These are phyloP conservation scores for Prosapia bicincta DNA, from an alignment of 2,888 invertebrate species.

Conservation along the genomic window DNA sequence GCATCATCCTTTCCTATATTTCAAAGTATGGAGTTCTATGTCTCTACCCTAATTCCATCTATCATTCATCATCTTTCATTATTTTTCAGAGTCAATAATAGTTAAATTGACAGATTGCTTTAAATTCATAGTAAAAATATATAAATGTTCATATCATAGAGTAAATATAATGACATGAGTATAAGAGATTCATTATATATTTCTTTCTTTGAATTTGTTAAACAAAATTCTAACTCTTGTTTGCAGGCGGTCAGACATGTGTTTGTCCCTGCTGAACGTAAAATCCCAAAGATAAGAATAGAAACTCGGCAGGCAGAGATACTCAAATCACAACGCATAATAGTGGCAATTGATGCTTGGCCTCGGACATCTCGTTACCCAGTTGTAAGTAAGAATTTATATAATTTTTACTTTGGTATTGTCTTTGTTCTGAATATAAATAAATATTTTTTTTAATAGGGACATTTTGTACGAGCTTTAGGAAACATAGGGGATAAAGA, in stretches of 20 bases:
- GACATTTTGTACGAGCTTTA: conserved; percentile 92
- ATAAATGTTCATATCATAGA: too few relatives aligned
- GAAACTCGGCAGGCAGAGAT: conserved; percentile 89
- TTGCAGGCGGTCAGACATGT: conserved; percentile 63
- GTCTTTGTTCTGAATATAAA: neutral
- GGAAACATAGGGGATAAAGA: conserved; percentile 91
- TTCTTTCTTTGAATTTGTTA: too few relatives aligned
- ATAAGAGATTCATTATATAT: too few relatives aligned
- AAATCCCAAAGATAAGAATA: conserved; percentile 91
- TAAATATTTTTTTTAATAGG: conserved; percentile 48
- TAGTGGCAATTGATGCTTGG: conserved; percentile 97
- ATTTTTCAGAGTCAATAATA: too few relatives aligned
- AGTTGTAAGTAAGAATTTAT: conserved; percentile 49
- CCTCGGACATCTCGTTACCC: conserved; percentile 90
- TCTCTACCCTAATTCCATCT: too few relatives aligned
- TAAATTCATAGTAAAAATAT: too few relatives aligned
- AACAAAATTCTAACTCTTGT: too few relatives aligned
- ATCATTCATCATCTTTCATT: too few relatives aligned
- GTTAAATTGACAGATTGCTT: too few relatives aligned
- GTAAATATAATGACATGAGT: too few relatives aligned
- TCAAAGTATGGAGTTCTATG: too few relatives aligned
- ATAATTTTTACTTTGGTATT: neutral
- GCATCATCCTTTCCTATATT: too few relatives aligned
- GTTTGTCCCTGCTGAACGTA: conserved; percentile 91
- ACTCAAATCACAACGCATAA: conserved; percentile 78